Conservation (phyloP, 92 coral and sea anemone genomes). For the Phymanthus crucifer region DNA sequence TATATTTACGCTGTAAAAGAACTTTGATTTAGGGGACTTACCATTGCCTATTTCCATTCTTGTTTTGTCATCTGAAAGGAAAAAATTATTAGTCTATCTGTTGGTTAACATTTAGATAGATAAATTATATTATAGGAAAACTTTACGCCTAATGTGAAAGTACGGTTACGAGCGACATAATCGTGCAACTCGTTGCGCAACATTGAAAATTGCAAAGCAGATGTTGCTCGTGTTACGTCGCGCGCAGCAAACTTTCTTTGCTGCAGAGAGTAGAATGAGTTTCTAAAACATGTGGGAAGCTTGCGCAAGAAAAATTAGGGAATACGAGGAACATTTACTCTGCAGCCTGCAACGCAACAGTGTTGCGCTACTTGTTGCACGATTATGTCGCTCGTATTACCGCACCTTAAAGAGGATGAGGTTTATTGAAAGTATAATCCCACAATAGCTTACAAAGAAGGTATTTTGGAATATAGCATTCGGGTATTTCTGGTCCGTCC, state of each 20-base stretch:
- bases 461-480: slow-evolving; percentile 57
- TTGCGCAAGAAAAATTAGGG: too few relatives aligned
- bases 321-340: too few relatives aligned
- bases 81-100: not conserved
- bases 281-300: too few relatives aligned
- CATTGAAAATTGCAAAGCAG: too few relatives aligned
- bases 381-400: not conserved
- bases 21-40: not conserved
- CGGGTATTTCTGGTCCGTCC: slow-evolving; percentile 60
- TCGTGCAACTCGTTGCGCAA: too few relatives aligned
- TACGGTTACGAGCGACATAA: too few relatives aligned
- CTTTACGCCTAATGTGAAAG: too few relatives aligned
- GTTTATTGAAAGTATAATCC: not conserved
- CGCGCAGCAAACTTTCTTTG: too few relatives aligned
- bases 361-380: too few relatives aligned
- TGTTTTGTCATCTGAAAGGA: slow-evolving; percentile 21
- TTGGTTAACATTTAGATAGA: not conserved
- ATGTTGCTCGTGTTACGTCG: too few relatives aligned
- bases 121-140: not conserved
- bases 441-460: slow-evolving; percentile 12
- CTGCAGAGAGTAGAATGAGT: too few relatives aligned
- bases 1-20: not conserved
- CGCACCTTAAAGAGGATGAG: not conserved
- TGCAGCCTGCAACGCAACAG: too few relatives aligned
- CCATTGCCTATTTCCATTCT: slow-evolving; percentile 15